These are phyloP conservation scores for Nothobranchius kuhntae DNA, from an alignment of 2,113 vertebrate species.

Conservation along the genomic window DNA sequence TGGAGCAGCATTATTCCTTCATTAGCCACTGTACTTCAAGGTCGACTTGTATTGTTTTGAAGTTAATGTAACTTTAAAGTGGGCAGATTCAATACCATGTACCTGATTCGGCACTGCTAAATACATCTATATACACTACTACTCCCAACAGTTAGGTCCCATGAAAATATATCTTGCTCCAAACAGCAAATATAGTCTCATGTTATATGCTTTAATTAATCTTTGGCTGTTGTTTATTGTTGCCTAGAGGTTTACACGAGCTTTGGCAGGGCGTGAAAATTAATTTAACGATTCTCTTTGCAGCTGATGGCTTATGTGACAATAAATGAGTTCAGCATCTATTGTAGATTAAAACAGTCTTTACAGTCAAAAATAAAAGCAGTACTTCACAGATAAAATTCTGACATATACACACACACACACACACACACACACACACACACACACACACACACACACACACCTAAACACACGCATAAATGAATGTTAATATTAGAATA, in stretches of 20 bases:
- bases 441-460: conserved; percentile 7
- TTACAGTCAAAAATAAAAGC: conserved; percentile 11
- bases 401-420: conserved; percentile 9
- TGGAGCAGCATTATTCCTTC: neutral
- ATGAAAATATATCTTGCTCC: no score
- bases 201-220: conserved; percentile 11
- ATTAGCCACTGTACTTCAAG: no score
- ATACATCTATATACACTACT: no score
- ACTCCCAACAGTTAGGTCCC: no score
- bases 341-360: conserved; percentile 29
- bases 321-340: conserved; percentile 21
- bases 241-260: conserved; percentile 20
- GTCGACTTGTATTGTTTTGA: no score
- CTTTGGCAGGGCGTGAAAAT: conserved; percentile 22
- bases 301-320: conserved; percentile 18
- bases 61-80: no score
- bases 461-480: neutral
- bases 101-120: no score
- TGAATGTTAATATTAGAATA: conserved; percentile 54
- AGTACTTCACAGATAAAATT: conserved; percentile 22
- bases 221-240: conserved; percentile 8
- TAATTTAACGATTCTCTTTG: conserved; percentile 13
- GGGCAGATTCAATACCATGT: no score
- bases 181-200: neutral
- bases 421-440: conserved; percentile 2